Conservation (phyloP, 2,113 vertebrate genomes). For the Hucho hucho region DNA sequence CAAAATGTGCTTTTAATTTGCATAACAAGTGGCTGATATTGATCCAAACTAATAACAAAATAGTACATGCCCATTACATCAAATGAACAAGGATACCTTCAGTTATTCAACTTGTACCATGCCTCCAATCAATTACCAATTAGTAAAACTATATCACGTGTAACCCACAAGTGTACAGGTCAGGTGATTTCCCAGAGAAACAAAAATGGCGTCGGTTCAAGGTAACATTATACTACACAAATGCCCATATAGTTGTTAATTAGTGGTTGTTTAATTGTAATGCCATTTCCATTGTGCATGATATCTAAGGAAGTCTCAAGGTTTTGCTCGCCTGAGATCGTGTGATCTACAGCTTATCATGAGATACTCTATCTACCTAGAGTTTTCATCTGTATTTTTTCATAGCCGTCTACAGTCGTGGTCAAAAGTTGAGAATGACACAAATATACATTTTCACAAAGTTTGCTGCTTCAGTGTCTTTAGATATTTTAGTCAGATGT, state of each 20-base stretch:
- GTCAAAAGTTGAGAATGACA: no score
- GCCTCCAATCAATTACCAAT: background rate
- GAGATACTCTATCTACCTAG: no score
- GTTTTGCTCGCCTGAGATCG: no score
- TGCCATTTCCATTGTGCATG: background rate
- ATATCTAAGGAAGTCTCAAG: no score
- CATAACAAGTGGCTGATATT: background rate
- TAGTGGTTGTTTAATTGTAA: background rate
- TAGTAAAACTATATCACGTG: constrained; percentile 8
- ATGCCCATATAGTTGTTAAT: background rate
- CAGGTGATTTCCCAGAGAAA: background rate
- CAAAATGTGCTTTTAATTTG: background rate
- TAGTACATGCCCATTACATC: background rate
- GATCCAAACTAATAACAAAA: background rate
- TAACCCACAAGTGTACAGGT: background rate
- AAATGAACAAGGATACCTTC: background rate
- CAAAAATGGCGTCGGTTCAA: constrained; percentile 45
- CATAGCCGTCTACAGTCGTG: no score
- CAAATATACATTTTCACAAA: no score
- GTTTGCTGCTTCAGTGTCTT: no score
- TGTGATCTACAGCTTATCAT: no score
- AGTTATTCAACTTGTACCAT: background rate
- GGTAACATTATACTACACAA: constrained; percentile 36
- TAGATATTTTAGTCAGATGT: no score
- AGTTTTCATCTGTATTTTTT: no score